Percentiles rank a stretch among this genome's conserved stretches.
Conservation (phyloP, 2,888 invertebrate species). For the Drosophila heteroneura region DNA sequence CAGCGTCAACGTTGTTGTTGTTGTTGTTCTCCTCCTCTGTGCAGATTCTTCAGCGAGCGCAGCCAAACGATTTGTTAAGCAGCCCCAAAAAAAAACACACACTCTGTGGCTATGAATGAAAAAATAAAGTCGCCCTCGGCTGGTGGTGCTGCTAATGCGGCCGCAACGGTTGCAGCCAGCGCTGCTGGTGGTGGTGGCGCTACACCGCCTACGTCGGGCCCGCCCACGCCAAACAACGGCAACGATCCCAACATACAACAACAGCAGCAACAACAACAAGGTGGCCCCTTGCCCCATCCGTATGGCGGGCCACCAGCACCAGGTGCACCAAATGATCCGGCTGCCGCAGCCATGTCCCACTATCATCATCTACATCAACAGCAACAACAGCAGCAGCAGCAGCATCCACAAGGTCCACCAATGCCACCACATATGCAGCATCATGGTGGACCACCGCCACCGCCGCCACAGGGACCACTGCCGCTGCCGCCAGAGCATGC, state of each 20-base stretch:
- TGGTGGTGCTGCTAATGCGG: slow-evolving; percentile 49
- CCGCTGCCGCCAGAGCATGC: slow-evolving; percentile 82
- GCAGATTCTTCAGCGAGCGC: slow-evolving; percentile 59
- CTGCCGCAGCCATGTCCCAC: slow-evolving; percentile 78
- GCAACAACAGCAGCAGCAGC: slow-evolving; percentile 78
- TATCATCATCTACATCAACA: slow-evolving; percentile 83
- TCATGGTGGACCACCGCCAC: slow-evolving; percentile 73
- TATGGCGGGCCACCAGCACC: slow-evolving; percentile 78
- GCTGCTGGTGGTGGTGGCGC: slow-evolving; percentile 54
- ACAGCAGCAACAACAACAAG: slow-evolving; percentile 24
- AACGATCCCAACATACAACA: slow-evolving; percentile 75
- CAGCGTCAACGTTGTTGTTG: slow-evolving; percentile 61
- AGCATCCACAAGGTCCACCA: slow-evolving; percentile 74
- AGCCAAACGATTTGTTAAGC: slow-evolving; percentile 70
- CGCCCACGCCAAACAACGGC: slow-evolving; percentile 81
- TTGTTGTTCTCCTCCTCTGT: slow-evolving; percentile 55
- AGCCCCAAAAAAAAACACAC: slow-evolving; percentile 51
- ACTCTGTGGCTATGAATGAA: slow-evolving; percentile 79
- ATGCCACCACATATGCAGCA: slow-evolving; percentile 76
- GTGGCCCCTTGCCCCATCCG: slow-evolving; percentile 72
- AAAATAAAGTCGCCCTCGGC: slow-evolving; percentile 85
- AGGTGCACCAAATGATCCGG: slow-evolving; percentile 74
- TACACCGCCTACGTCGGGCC: slow-evolving; percentile 77
- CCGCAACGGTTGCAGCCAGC: slow-evolving; percentile 48
- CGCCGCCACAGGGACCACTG: slow-evolving; percentile 79